These are phyloP conservation scores for Tokudaia muenninki DNA, from an alignment of 2,797 vertebrate genomes.

Conservation along the genomic window DNA sequence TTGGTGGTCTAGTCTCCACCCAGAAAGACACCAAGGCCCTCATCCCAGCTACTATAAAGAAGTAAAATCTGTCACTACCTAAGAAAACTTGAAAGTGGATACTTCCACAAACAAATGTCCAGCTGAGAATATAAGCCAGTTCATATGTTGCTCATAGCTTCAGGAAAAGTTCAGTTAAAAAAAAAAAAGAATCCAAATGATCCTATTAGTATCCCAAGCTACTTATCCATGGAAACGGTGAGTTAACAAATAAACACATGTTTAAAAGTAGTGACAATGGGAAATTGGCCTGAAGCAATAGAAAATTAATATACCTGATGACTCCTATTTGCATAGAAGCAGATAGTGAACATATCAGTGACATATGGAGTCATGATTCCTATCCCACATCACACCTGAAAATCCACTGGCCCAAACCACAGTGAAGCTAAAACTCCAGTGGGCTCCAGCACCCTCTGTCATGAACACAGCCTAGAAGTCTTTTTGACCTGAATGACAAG, in stretches of 20 bases:
- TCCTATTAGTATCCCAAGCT: neutral
- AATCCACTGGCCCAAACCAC: neutral
- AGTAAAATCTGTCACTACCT: neutral
- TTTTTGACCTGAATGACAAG: neutral
- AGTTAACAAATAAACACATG: neutral
- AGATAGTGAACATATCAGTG: neutral
- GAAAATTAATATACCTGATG: neutral
- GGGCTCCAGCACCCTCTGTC: neutral
- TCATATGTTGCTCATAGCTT: neutral
- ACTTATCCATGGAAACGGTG: neutral
- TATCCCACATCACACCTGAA: neutral
- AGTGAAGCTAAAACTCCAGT: neutral
- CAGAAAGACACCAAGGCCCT: neutral
- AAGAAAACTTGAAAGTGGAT: neutral
- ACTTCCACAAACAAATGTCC: neutral
- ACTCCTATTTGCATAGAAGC: neutral
- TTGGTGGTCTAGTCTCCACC: neutral
- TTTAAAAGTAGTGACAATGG: neutral
- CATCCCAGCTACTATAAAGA: neutral
- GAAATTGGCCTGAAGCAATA: neutral
- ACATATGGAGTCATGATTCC: neutral
- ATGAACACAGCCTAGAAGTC: constrained; percentile 17
- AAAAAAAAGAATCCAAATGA: neutral
- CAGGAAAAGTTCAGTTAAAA: neutral
- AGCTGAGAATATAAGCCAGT: neutral